Base-by-base conservation (phyloP, 2,113 vertebrate genomes). In the Microcebus lehilahytsara region DNA sequence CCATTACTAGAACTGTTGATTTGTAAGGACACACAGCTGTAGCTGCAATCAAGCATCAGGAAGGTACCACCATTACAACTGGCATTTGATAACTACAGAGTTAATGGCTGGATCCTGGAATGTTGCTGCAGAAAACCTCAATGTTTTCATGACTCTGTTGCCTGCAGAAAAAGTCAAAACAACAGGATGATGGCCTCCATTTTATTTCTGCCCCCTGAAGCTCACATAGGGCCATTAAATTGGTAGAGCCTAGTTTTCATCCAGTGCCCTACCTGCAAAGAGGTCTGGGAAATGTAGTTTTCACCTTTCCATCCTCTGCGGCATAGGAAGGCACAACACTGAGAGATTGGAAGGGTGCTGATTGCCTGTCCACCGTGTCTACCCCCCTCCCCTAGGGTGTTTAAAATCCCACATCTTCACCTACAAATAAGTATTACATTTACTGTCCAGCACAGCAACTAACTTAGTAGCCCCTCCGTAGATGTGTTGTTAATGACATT, bases 211-310 rank as follows among this genome's bases (percentile, higher is more conserved):
- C 37, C 71, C 79, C 79, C 32, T 71, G 20, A 58, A 49, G 83
- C 27, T 84, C 42, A 49, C 34, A 49, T 17, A 1, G 17, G 20
- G 34, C 30, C 27, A 1, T 77, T 60, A n/a, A 74, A 22, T 6
- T 42, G 42, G 17, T n/a, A 58, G 32, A 69, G 16, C 40, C 7
- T 17, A 13, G 56, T 75, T 34, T 40, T 92, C 30, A 9, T n/a
- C 62, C 11, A 69, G 80, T 62, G 6, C 51, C 12, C 12, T n/a
- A 49, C 58, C n/a, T 53, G 22, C 27, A 87, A 20, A 85, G 49
- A 6, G 25, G 11, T 67, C 53, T 91, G 94, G 49, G 81, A 95
- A 93, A 84, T 85, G 71, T n/a, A 64, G 40, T 84, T 87, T 89
- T 89, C 32, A 64, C 53, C 34, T 60, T 74, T 79, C n/a, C 4